These are phyloP conservation scores for Coregonus suidteri DNA, from an alignment of 2,797 vertebrate species.

Conservation along the genomic window DNA sequence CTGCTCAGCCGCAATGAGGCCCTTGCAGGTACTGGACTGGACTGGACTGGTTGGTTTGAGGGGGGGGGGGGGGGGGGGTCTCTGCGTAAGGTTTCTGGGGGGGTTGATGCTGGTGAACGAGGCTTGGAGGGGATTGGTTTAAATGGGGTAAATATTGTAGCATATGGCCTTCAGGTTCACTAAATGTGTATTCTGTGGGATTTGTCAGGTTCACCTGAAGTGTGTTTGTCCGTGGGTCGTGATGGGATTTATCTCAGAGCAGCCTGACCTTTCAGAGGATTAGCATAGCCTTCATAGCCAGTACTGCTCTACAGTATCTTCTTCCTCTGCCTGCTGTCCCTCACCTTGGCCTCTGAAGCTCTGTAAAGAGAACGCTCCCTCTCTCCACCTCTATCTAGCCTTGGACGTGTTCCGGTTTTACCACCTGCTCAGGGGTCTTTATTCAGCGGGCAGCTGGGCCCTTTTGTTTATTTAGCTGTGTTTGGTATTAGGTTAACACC, in stretches of 20 bases:
- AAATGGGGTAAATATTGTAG: not conserved
- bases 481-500: not conserved
- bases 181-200: not conserved
- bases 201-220: not conserved
- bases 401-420: not conserved
- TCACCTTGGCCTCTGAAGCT: not conserved
- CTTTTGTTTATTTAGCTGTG: not conserved
- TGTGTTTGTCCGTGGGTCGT: not conserved
- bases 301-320: conserved; percentile 16
- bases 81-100: too few species aligned
- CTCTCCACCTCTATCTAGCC: conserved; percentile 1
- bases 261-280: conserved; percentile 34
- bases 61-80: too few species aligned
- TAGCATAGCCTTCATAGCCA: conserved; percentile 10
- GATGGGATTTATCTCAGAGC: not conserved
- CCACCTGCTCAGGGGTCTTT: not conserved
- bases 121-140: not conserved
- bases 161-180: not conserved
- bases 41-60: not conserved
- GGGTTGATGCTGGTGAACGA: too few species aligned
- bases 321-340: not conserved
- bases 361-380: not conserved
- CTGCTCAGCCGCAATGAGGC: conserved; percentile 87
- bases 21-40: conserved; percentile 83
- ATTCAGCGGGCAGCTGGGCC: conserved; percentile 1